Percentiles rank a stretch among this genome's conserved stretches.
Conservation (phyloP, 1,140 invertebrate genomes). For the Lepidurus arcticus region DNA sequence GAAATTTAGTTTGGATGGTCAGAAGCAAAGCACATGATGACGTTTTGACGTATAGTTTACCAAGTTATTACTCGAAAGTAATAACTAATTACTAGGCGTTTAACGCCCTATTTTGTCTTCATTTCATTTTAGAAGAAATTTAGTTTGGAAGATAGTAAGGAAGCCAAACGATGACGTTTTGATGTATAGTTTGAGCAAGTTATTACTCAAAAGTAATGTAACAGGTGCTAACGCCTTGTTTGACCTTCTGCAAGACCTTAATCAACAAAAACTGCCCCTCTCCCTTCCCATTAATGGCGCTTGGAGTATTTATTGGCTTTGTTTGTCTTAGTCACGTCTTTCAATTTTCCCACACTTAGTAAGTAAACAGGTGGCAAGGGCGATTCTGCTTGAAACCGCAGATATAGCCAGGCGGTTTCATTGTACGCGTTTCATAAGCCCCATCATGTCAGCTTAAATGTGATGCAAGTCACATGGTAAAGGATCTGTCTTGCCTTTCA, state of each 20-base stretch:
- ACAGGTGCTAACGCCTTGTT: not conserved
- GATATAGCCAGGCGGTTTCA: slow-evolving; percentile 19
- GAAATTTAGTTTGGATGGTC: no score
- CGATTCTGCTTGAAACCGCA: not conserved
- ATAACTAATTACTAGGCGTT: no score
- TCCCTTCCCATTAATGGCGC: not conserved
- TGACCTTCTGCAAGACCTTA: not conserved
- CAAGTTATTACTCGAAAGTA: no score
- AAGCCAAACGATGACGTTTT: not conserved
- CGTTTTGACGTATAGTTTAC: no score
- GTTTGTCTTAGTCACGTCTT: not conserved
- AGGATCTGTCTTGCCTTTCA: not conserved
- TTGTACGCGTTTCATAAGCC: not conserved
- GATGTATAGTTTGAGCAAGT: not conserved
- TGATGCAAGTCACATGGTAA: not conserved
- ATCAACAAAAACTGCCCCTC: not conserved
- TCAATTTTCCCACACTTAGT: slow-evolving; percentile 6
- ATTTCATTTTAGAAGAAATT: no score
- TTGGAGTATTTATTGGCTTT: not conserved
- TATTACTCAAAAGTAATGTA: slow-evolving; percentile 7
- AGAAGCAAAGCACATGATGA: no score
- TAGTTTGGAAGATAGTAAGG: no score
- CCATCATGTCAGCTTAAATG: slow-evolving; percentile 12
- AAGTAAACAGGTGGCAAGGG: not conserved
- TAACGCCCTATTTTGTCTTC: no score